A percentile compares a stretch with the other conserved stretches of the same genome.
phyloP scores from a whole-genome alignment of 2,113 vertebrate species.

The Caranx melampygus region DNA sequence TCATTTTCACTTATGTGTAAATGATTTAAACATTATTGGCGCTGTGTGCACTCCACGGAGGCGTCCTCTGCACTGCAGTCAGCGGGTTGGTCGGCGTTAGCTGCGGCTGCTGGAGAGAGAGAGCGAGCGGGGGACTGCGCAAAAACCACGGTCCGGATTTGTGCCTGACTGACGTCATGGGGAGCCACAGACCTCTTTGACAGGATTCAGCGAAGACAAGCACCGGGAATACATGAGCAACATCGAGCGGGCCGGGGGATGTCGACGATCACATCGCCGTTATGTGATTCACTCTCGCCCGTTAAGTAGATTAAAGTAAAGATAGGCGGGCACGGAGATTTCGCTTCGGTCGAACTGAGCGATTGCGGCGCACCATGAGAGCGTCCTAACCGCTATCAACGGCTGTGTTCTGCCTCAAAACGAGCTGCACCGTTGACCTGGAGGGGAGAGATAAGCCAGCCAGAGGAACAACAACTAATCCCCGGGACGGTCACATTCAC shows the following conservation, averaged over 20 bases:
- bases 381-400: conserved; percentile 29
- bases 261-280: conserved; percentile 27
- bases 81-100: conserved; percentile 42
- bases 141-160: conserved; percentile 83
- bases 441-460: conserved; percentile 64
- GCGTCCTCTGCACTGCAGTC: conserved; percentile 79
- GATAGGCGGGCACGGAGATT: conserved; percentile 10
- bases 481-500: conserved; percentile 63
- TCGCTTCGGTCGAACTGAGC: not conserved
- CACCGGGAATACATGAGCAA: conserved; percentile 41
- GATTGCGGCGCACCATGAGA: conserved; percentile 17
- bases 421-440: conserved; percentile 40
- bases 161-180: conserved; percentile 79
- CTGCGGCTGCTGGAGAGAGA: conserved; percentile 27
- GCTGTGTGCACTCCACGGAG: not conserved
- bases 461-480: conserved; percentile 71
- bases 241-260: conserved; percentile 41
- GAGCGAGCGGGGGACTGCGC: conserved; percentile 75
- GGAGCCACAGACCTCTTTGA: conserved; percentile 78
- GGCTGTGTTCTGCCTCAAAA: conserved; percentile 57
- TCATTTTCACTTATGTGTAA: not conserved
- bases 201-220: conserved; percentile 52
- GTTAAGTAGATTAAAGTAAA: not conserved
- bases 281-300: conserved; percentile 4
- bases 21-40: not conserved